Evolutionary conservation across 2,113 vertebrate species (phyloP).

Genomic region (Peromyscus polionotus): DNA sequence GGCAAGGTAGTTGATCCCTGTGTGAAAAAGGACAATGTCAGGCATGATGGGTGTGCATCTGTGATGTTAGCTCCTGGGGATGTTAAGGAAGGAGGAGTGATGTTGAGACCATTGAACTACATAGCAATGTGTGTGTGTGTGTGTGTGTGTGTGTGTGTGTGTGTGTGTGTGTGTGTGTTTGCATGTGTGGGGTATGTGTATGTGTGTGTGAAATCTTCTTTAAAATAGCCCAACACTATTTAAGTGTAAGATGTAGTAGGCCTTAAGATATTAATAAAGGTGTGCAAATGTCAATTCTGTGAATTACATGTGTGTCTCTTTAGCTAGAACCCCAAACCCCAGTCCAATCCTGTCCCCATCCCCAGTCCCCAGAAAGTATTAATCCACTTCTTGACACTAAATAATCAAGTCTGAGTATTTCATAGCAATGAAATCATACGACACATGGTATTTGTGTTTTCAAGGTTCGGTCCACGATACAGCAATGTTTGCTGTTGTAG

Average conservation of each 20-base stretch:
- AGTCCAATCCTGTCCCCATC: background rate
- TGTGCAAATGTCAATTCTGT: background rate
- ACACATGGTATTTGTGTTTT: background rate
- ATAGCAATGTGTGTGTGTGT: too few relatives aligned
- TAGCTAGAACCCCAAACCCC: background rate
- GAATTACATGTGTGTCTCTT: background rate
- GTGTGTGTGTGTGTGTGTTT: background rate
- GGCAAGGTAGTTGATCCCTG: background rate
- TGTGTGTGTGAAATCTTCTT: background rate
- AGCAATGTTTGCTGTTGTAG: background rate
- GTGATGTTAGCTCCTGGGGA: background rate
- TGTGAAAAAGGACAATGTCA: background rate
- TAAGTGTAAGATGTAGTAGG: background rate
- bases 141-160: background rate
- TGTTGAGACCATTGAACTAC: background rate
- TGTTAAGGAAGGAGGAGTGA: background rate
- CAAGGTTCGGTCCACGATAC: background rate
- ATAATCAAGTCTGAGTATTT: background rate
- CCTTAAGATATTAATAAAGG: background rate
- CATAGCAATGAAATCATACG: background rate
- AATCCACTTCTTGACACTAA: background rate
- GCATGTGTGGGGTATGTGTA: background rate
- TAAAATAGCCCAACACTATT: background rate
- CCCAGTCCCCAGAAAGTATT: background rate
- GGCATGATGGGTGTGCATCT: background rate